These are phyloP conservation scores for Drosophila bocqueti DNA, from an alignment of 1,140 invertebrate genomes.

Conservation along the genomic window DNA sequence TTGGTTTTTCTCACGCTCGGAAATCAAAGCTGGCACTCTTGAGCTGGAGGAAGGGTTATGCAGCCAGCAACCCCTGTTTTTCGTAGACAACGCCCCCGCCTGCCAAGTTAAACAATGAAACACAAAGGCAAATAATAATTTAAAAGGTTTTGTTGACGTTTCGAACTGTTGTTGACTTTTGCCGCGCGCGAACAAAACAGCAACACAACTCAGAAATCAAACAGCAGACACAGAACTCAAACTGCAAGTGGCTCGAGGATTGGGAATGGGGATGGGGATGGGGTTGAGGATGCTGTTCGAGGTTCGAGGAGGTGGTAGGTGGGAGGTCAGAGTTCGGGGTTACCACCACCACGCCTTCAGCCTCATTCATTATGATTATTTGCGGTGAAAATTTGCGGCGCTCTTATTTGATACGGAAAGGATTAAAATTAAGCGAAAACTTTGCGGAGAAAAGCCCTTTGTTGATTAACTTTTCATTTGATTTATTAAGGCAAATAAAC, in stretches of 20 bases:
- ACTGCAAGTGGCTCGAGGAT: conserved; percentile 67
- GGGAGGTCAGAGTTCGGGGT: conserved; percentile 19
- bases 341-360: conserved; percentile 4
- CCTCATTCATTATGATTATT: conserved; percentile 83
- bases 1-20: conserved; percentile 39
- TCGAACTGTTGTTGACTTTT: conserved; percentile 84
- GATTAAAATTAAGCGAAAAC: conserved; percentile 83
- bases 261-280: background rate
- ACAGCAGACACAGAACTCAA: conserved; percentile 60
- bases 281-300: conserved; percentile 1
- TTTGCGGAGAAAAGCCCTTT: conserved; percentile 57
- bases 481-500: conserved; percentile 77
- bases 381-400: conserved; percentile 81
- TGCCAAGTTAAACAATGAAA: conserved; percentile 76
- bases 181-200: conserved; percentile 80
- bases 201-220: conserved; percentile 66
- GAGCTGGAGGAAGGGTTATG: conserved; percentile 33
- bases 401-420: conserved; percentile 79
- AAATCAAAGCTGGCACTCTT: conserved; percentile 35
- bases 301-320: conserved; percentile 19
- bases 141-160: conserved; percentile 85
- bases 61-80: conserved; percentile 16
- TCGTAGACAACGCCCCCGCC: conserved; percentile 33
- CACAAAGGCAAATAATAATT: conserved; percentile 84
- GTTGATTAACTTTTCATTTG: conserved; percentile 83